phyloP scores from a whole-genome alignment of 2,888 invertebrate genomes.

The Chelonus formosanus region DNA sequence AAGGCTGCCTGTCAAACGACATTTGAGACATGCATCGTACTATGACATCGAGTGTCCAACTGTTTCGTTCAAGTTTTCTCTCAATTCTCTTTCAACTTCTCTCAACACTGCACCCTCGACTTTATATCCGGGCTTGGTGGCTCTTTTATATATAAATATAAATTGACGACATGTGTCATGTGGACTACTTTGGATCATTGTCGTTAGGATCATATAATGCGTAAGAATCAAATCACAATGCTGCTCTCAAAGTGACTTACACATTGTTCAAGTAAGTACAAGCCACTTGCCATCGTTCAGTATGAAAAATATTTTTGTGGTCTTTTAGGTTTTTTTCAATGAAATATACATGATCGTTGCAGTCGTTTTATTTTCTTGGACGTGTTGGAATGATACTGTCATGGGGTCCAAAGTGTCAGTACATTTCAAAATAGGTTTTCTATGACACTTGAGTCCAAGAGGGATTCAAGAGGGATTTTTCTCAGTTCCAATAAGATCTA shows the following conservation, averaged over 20 bases:
- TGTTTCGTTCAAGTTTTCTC: constrained; percentile 48
- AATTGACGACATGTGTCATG: constrained; percentile 23
- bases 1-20: constrained; percentile 54
- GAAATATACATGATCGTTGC: neutral
- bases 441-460: constrained; percentile 49
- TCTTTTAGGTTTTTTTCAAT: neutral
- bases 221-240: constrained; percentile 18
- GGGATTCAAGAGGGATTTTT: neutral
- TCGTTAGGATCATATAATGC: constrained; percentile 20
- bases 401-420: constrained; percentile 56
- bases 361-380: constrained; percentile 1
- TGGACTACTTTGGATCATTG: constrained; percentile 26
- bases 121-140: neutral
- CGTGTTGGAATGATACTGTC: too few species aligned
- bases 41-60: constrained; percentile 57
- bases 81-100: constrained; percentile 3
- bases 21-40: constrained; percentile 43
- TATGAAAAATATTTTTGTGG: constrained; percentile 1
- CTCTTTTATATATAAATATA: constrained; percentile 4
- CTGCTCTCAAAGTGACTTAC: constrained; percentile 20
- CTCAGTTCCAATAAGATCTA: constrained; percentile 1
- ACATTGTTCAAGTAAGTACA: constrained; percentile 17
- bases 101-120: constrained; percentile 14
- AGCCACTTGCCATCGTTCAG: constrained; percentile 16
- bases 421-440: constrained; percentile 57